Conservation (phyloP, 2,888 invertebrate genomes). For the Acleris literana region DNA sequence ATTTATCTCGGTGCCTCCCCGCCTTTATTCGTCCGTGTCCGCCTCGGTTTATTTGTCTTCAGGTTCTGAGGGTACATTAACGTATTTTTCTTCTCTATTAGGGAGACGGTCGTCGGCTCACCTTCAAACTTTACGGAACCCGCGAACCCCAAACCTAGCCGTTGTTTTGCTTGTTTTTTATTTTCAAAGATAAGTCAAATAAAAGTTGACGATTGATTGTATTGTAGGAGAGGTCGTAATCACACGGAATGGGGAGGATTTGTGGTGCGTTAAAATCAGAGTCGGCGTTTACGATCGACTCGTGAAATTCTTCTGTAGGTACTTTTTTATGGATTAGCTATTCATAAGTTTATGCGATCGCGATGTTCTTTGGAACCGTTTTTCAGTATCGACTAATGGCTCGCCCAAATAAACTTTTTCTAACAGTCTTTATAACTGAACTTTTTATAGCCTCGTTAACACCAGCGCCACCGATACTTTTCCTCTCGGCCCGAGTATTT, state of each 20-base stretch:
- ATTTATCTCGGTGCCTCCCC: conserved; percentile 75
- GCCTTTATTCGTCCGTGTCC: conserved; percentile 79
- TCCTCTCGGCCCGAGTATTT: too few relatives aligned
- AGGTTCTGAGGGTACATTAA: conserved; percentile 81
- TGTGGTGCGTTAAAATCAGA: conserved; percentile 63
- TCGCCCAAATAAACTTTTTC: conserved; percentile 4
- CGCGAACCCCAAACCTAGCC: conserved; percentile 63
- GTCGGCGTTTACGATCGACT: conserved; percentile 55
- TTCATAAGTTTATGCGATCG: conserved; percentile 33
- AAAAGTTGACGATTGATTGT: conserved; percentile 82
- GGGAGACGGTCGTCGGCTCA: conserved; percentile 75
- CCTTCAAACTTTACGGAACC: conserved; percentile 76
- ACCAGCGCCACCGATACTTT: too few relatives aligned
- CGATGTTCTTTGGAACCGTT: conserved; percentile 22
- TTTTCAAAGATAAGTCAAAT: conserved; percentile 77
- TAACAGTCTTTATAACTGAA: conserved; percentile 5
- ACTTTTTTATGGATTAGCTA: conserved; percentile 37
- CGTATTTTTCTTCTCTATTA: conserved; percentile 84
- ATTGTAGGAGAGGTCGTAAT: conserved; percentile 69
- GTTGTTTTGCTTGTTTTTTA: conserved; percentile 77
- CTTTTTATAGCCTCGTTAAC: not conserved
- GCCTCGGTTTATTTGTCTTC: conserved; percentile 81
- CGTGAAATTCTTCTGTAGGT: conserved; percentile 24
- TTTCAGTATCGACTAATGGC: conserved; percentile 4
- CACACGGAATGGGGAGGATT: conserved; percentile 56